phyloP scores from a whole-genome alignment of 2,888 invertebrate genomes.

The Monopis laevigella region DNA sequence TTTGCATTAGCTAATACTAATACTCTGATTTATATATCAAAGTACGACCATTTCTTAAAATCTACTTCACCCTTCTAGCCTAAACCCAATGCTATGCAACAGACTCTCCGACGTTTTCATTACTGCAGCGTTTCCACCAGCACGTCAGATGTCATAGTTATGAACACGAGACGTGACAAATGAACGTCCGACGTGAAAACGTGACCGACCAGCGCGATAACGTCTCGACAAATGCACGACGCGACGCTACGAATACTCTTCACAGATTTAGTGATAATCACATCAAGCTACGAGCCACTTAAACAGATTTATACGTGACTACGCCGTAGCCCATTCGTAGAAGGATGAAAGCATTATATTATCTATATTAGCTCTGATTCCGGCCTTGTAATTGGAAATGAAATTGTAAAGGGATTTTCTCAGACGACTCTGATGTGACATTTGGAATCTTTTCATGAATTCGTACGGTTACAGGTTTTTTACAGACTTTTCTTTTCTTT shows the following conservation, averaged over 20 bases:
- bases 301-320: conserved; percentile 23
- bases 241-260: not conserved
- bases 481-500: conserved; percentile 7
- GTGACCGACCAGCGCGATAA: conserved; percentile 37
- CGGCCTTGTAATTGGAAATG: conserved; percentile 8
- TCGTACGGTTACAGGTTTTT: conserved; percentile 4
- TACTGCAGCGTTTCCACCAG: conserved; percentile 8
- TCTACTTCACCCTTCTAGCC: conserved; percentile 10
- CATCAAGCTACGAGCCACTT: conserved; percentile 19
- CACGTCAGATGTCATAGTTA: conserved; percentile 14
- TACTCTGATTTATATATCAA: too few species aligned
- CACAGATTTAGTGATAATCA: not conserved
- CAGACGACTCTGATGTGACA: conserved; percentile 1
- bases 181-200: conserved; percentile 34
- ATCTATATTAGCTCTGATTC: conserved; percentile 8
- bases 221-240: conserved; percentile 43
- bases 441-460: conserved; percentile 5
- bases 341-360: conserved; percentile 9
- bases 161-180: conserved; percentile 31
- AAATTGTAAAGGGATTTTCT: conserved; percentile 11
- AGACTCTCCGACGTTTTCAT: conserved; percentile 13
- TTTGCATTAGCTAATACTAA: not conserved
- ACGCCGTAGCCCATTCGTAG: conserved; percentile 7
- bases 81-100: conserved; percentile 15
- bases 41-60: conserved; percentile 1